A percentile compares a stretch with the other conserved stretches of the same genome.
Conservation (phyloP, 2,797 vertebrate genomes). For the Arrhamphus sclerolepis region DNA sequence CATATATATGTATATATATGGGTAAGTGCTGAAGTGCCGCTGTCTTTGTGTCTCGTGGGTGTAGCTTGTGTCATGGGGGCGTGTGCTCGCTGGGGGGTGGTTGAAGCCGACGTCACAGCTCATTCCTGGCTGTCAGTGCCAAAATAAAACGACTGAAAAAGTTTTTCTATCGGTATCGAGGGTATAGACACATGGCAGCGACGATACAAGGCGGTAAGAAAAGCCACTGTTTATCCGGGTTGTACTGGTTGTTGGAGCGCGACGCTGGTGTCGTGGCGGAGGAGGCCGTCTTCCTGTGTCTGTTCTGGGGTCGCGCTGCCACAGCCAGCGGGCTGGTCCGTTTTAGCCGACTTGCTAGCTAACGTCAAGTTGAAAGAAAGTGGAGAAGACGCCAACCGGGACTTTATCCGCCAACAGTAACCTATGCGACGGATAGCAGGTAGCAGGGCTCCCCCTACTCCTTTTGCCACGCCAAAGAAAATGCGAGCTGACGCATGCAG, state of each 20-base stretch:
- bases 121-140: constrained; percentile 67
- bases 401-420: constrained; percentile 52
- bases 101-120: constrained; percentile 64
- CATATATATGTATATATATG: no score
- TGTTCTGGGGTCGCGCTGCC: constrained; percentile 34
- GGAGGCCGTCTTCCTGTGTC: constrained; percentile 12
- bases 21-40: no score
- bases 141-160: constrained; percentile 71
- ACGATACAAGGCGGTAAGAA: not conserved
- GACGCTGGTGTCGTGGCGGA: constrained; percentile 15
- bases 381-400: constrained; percentile 62
- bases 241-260: constrained; percentile 26
- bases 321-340: constrained; percentile 45
- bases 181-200: constrained; percentile 23
- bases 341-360: constrained; percentile 71
- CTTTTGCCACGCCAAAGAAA: not conserved
- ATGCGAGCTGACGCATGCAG: not conserved
- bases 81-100: constrained; percentile 54
- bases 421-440: constrained; percentile 74
- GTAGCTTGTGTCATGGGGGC: constrained; percentile 41
- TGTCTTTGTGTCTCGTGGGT: constrained; percentile 71
- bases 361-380: constrained; percentile 68
- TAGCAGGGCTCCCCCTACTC: constrained; percentile 41
- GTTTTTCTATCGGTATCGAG: constrained; percentile 30
- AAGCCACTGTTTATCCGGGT: not conserved